A percentile compares a stretch with the other conserved stretches of the same genome.
phyloP scores from a whole-genome alignment of 2,113 vertebrate species.

The Coreoperca whiteheadi region DNA sequence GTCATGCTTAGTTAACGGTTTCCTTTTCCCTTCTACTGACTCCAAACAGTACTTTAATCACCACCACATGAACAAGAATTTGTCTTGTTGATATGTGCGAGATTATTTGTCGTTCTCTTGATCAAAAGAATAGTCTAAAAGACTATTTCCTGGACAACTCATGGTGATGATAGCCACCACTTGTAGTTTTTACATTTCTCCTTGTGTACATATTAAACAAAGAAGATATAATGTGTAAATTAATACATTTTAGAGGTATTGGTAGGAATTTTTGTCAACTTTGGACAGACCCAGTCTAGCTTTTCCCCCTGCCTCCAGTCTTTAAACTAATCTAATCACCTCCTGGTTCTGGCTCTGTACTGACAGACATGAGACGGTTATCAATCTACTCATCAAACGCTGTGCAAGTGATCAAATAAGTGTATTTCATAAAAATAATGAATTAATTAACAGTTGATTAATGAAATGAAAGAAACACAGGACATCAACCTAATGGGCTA shows the following conservation, averaged over 20 bases:
- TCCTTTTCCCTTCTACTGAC: neutral
- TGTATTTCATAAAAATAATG: neutral
- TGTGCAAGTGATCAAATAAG: neutral
- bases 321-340: neutral
- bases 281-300: neutral
- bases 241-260: neutral
- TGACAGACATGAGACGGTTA: too few relatives aligned
- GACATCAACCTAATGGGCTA: neutral
- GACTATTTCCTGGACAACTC: too few relatives aligned
- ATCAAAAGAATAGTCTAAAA: neutral
- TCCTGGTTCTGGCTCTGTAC: neutral
- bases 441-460: too few relatives aligned
- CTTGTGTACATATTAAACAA: neutral
- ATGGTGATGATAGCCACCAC: neutral
- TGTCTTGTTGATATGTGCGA: neutral
- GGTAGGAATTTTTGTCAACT: neutral
- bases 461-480: neutral
- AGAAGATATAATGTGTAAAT: neutral
- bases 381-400: neutral
- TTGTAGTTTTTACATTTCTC: neutral
- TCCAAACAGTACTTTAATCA: conserved; percentile 13
- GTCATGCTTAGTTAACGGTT: neutral
- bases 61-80: neutral
- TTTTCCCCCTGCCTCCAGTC: neutral
- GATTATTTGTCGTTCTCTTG: neutral